phyloP scores from a whole-genome alignment of 1,140 invertebrate genomes.

The Scylla paramamosain region DNA sequence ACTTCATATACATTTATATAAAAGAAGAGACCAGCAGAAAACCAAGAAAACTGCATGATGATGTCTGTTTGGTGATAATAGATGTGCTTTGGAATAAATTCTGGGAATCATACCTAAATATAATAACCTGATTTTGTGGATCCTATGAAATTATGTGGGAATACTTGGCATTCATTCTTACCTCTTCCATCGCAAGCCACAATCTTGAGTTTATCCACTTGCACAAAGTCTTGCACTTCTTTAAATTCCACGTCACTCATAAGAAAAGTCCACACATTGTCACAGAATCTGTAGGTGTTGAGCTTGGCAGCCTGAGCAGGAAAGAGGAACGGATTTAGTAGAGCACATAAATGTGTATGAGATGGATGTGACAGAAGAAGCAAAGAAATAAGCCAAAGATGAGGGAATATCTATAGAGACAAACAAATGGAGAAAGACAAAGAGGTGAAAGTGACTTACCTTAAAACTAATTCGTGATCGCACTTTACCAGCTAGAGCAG shows the following conservation, averaged over 20 bases:
- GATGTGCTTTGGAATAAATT: no score
- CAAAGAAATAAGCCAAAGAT: not conserved
- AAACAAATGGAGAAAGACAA: no score
- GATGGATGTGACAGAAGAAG: not conserved
- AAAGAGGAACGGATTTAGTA: conserved; percentile 9
- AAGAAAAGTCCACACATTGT: conserved; percentile 99
- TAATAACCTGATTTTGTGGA: no score
- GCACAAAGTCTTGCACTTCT: conserved; percentile 96
- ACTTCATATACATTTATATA: no score
- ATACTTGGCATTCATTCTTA: conserved; percentile 78
- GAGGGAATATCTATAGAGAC: no score
- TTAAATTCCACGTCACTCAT: conserved; percentile 98
- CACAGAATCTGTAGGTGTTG: conserved; percentile 99
- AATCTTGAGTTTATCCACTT: conserved; percentile 99
- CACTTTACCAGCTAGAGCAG: conserved; percentile 93
- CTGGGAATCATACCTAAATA: no score
- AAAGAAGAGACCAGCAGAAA: no score
- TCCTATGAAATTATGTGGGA: no score
- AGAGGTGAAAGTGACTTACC: conserved; percentile 80
- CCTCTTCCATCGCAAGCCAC: conserved; percentile 99
- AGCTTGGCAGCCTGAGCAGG: conserved; percentile 92
- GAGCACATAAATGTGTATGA: no score
- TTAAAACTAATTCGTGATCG: conserved; percentile 97
- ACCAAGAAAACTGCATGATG: no score
- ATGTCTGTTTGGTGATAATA: no score